A percentile compares a stretch with the other conserved stretches of the same genome.
phyloP scores from a whole-genome alignment of 1,140 invertebrate species.

The Phymorhynchus buccinoides region DNA sequence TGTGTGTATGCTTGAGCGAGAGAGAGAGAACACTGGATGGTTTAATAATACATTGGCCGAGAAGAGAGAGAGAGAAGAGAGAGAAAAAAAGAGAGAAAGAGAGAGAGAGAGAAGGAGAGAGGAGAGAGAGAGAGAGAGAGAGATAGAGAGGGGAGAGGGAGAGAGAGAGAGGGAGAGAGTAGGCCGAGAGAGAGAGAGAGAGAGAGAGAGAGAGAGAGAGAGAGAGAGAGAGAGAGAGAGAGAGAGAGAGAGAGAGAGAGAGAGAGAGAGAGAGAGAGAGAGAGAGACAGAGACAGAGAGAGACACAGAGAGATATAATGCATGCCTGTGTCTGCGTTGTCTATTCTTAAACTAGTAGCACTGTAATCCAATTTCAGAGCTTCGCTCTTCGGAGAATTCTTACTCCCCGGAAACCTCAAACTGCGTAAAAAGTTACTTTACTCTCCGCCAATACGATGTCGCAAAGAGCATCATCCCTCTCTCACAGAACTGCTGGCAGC shows the following conservation, averaged over 20 bases:
- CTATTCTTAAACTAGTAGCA: too few relatives aligned
- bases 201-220: background rate
- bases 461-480: too few relatives aligned
- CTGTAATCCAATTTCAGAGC: too few relatives aligned
- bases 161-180: slow-evolving; percentile 6
- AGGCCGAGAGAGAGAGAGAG: too few relatives aligned
- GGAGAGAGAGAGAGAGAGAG: background rate
- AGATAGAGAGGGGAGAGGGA: background rate
- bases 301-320: too few relatives aligned
- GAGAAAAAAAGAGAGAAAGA: background rate
- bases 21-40: background rate
- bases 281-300: background rate
- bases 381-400: too few relatives aligned
- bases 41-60: background rate
- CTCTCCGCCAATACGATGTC: too few relatives aligned
- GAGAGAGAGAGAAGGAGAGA: background rate
- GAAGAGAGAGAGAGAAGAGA: background rate
- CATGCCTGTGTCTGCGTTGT: too few relatives aligned
- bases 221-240: background rate
- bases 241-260: background rate
- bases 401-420: too few relatives aligned
- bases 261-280: slow-evolving; percentile 6
- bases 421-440: too few relatives aligned
- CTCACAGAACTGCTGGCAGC: too few relatives aligned
- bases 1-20: background rate